These are phyloP conservation scores for Diachrysia chrysitis DNA, from an alignment of 2,888 invertebrate genomes.

Conservation along the genomic window DNA sequence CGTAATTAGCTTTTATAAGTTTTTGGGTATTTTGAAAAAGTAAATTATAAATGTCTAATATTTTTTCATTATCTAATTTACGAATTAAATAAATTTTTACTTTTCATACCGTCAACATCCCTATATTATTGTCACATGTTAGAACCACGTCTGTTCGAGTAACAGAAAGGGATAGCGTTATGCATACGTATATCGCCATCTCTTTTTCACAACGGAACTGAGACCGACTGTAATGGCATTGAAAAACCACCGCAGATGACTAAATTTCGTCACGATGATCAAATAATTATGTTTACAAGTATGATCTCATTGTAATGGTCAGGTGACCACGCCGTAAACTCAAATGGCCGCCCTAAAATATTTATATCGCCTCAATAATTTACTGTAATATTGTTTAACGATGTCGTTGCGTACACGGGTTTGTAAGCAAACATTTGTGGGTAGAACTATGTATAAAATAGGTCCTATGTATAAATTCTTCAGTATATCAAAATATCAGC, in stretches of 20 bases:
- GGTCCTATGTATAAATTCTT: no score
- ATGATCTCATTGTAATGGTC: constrained; percentile 63
- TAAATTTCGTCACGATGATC: constrained; percentile 36
- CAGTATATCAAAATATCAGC: no score
- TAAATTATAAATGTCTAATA: no score
- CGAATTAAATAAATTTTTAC: no score
- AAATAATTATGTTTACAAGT: constrained; percentile 52
- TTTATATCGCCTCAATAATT: constrained; percentile 60
- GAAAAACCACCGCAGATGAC: constrained; percentile 9
- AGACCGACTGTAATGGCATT: neutral
- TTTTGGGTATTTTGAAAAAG: no score
- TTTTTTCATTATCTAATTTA: no score
- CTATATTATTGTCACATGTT: no score
- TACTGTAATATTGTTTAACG: constrained; percentile 45
- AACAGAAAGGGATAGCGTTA: no score
- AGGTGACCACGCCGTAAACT: constrained; percentile 44
- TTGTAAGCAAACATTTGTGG: constrained; percentile 31
- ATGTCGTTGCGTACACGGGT: constrained; percentile 22
- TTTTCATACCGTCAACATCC: no score
- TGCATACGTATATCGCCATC: neutral
- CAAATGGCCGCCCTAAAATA: constrained; percentile 62
- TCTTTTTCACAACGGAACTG: no score
- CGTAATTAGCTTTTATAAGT: no score
- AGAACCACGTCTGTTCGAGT: no score
- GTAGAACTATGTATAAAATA: neutral